A percentile compares a stretch with the other conserved stretches of the same genome.
Evolutionary conservation across 2,113 vertebrate species (phyloP).

Genomic region (Pelecanus crispus): DNA sequence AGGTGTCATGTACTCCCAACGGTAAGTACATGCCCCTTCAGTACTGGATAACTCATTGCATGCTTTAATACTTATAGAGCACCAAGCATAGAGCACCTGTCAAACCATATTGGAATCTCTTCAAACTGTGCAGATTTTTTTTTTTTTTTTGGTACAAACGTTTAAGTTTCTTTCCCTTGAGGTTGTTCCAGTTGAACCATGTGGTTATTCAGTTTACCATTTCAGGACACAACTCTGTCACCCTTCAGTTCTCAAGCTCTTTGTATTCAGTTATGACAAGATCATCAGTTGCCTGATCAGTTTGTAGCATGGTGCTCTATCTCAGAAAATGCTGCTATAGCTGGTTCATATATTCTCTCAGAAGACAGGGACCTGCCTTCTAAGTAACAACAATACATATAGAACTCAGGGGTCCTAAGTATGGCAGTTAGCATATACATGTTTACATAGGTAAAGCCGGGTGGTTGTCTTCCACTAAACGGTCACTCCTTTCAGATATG

Average conservation of each 20-base stretch:
- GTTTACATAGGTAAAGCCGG: neutral
- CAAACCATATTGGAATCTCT: neutral
- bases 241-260: neutral
- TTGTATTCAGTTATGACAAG: neutral
- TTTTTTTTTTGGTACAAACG: neutral
- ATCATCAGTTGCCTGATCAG: neutral
- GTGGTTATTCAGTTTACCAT: neutral
- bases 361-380: neutral
- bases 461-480: neutral
- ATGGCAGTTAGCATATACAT: neutral
- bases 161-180: neutral
- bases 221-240: neutral
- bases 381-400: neutral
- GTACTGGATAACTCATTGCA: neutral
- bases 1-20: rapidly evolving
- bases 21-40: neutral
- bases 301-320: neutral
- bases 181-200: neutral
- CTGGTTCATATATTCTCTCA: neutral
- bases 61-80: neutral
- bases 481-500: neutral
- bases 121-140: neutral
- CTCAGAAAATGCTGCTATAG: neutral
- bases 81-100: neutral
- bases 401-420: neutral